phyloP scores from a whole-genome alignment of 2,888 invertebrate species.

The Trissolcus japonicus region DNA sequence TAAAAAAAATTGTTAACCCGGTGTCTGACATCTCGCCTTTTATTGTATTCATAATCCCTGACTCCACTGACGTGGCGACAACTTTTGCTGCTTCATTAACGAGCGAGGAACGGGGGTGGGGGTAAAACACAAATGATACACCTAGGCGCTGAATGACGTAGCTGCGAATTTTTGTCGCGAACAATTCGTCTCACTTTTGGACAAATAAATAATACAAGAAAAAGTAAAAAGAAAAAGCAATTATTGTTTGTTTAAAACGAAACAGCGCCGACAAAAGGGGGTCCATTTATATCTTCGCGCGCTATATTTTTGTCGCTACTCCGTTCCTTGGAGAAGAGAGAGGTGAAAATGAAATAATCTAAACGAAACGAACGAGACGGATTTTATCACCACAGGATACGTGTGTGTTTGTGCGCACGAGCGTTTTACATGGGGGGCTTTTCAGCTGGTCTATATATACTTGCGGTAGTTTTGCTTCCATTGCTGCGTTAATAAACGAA shows the following conservation, averaged over 20 bases:
- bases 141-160: constrained; percentile 14
- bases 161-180: background rate
- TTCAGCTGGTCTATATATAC: background rate
- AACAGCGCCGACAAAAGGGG: constrained; percentile 17
- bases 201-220: constrained; percentile 16
- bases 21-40: constrained; percentile 17
- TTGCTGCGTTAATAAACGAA: constrained; percentile 48
- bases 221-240: constrained; percentile 22
- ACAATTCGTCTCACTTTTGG: constrained; percentile 18
- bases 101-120: background rate
- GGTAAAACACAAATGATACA: background rate
- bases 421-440: constrained; percentile 2
- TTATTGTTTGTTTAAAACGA: constrained; percentile 28
- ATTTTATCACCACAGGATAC: constrained; percentile 37
- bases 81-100: constrained; percentile 40
- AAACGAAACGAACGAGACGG: constrained; percentile 37
- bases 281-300: constrained; percentile 25
- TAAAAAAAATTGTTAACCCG: constrained; percentile 3
- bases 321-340: constrained; percentile 36
- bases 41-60: constrained; percentile 31
- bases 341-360: constrained; percentile 47
- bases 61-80: background rate
- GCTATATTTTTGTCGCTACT: constrained; percentile 21
- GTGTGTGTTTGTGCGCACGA: constrained; percentile 6
- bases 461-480: constrained; percentile 36